A percentile compares a stretch with the other conserved stretches of the same genome.
Evolutionary conservation across 2,113 vertebrate genomes (phyloP).

Genomic region (Helogale parvula): DNA sequence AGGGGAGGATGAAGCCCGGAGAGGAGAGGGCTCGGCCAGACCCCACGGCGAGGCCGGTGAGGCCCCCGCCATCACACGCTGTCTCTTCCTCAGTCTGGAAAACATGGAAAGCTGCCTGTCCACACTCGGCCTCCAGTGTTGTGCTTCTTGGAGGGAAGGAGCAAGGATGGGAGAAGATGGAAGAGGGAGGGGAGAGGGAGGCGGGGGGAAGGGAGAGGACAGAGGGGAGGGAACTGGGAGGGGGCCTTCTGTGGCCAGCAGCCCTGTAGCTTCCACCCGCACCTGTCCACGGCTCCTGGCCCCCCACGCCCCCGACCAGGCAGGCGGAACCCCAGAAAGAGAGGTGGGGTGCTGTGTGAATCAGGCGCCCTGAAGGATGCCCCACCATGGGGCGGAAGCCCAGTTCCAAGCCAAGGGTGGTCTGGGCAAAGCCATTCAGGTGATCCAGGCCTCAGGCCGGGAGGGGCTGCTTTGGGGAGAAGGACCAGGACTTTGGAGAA

Average conservation of each 20-base stretch:
- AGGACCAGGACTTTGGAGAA: neutral
- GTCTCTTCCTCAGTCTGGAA: accelerated
- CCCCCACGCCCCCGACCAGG: neutral
- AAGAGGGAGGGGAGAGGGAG: neutral
- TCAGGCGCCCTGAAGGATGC: too few relatives aligned
- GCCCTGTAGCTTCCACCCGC: neutral
- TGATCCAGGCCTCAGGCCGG: neutral
- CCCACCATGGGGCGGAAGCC: accelerated
- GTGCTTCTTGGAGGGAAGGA: neutral
- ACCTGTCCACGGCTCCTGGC: neutral
- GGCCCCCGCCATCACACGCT: accelerated
- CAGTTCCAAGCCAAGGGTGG: accelerated
- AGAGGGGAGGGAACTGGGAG: too few relatives aligned
- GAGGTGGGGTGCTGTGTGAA: accelerated
- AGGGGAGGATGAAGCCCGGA: neutral
- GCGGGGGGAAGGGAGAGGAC: neutral
- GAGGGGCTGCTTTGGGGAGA: accelerated
- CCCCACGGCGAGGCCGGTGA: neutral
- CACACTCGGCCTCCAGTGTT: neutral
- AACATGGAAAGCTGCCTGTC: accelerated
- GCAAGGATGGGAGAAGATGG: too few relatives aligned
- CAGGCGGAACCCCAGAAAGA: too few relatives aligned
- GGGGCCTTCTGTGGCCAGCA: neutral
- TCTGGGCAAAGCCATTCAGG: neutral
- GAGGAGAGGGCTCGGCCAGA: accelerated